Evolutionary conservation across 2,113 vertebrate species (phyloP), one percentile per base, ranked within the genome.

Genomic region (Brienomyrus brachyistius): DNA sequence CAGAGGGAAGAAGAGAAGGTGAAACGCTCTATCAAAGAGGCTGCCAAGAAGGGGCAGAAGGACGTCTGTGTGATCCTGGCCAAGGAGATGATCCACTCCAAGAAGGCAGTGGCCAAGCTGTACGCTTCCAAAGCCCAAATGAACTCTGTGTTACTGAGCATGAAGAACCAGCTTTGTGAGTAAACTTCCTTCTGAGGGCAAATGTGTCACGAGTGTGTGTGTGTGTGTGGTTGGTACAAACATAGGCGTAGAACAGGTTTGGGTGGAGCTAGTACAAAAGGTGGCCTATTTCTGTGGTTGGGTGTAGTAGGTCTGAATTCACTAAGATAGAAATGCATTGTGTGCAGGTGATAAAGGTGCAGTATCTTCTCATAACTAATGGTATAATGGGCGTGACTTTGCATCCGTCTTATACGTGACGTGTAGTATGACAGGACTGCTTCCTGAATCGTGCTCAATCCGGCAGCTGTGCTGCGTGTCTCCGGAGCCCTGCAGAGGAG

Each of bases 151-250:
- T 95, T 97, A 59, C 98, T 99, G 96, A 97, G 97, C 43, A 99
- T 99, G 98, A 99, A 98, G 95, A 99, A 99, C 94, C 98, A 99
- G 91, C 96, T 98, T 0, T 95, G 98, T 99, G 95, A 97, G 98
- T 93, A 89, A 88, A 9, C 43, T 15, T 87, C 6, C 91, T 88
- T 62, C 89, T 88, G 31, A 11, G n/a, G 50, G 70, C 27, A 11
- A 51, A 11, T 80, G 5, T 91, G 90, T 91, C 0, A 66, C 9
- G 70, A 21, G 62, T 35, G 54, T 47, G 35, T n/a, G 35, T 31
- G 74, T 35, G 70, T 47, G 47, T 8, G 48, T 10, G 15, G 77
- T 82, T n/a, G 82, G 45, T n/a, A 43, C 43, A 70, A 27, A 31
- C 62, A 13, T 1, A 84, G 43, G 45, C 50, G 45, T 43, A 80